Percentiles rank a stretch among this genome's conserved stretches.
These are phyloP conservation scores for Girardinichthys multiradiatus DNA, from an alignment of 2,113 vertebrate species.

Conservation along the genomic window DNA sequence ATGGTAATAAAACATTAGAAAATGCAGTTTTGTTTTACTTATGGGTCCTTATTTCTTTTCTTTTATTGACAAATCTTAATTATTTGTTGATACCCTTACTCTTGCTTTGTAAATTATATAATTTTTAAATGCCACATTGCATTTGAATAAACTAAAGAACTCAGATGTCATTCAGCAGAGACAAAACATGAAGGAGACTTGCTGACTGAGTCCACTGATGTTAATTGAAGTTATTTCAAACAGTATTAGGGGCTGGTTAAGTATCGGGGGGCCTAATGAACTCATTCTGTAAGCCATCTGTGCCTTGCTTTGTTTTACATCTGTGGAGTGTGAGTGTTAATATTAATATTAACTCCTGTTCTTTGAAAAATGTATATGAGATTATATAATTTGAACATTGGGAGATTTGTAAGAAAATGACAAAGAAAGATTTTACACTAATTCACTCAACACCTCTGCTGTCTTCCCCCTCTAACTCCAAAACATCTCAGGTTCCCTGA, in stretches of 20 bases:
- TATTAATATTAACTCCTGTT: not conserved
- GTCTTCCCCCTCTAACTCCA: conserved; percentile 10
- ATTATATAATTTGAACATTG: not conserved
- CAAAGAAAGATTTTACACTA: not conserved
- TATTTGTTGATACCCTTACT: not conserved
- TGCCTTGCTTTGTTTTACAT: conserved; percentile 7
- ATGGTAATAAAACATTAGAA: too few relatives aligned
- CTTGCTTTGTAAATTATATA: too few relatives aligned
- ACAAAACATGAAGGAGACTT: not conserved
- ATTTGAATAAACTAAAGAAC: not conserved
- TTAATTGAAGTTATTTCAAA: conserved; percentile 35
- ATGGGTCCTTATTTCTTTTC: not conserved
- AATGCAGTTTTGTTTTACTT: not conserved
- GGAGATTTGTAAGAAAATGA: not conserved
- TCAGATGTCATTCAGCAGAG: not conserved
- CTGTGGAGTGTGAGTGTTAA: too few relatives aligned
- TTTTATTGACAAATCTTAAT: not conserved
- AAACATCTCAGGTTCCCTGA: conserved; percentile 67
- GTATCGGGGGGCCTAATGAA: conserved; percentile 4
- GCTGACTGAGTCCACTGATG: not conserved
- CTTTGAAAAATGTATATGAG: not conserved
- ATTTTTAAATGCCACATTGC: not conserved
- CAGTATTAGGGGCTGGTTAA: not conserved
- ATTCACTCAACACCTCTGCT: conserved; percentile 6
- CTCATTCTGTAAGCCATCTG: conserved; percentile 16